These are phyloP conservation scores for Zonotrichia leucophrys DNA, from an alignment of 2,113 vertebrate species.

Conservation along the genomic window DNA sequence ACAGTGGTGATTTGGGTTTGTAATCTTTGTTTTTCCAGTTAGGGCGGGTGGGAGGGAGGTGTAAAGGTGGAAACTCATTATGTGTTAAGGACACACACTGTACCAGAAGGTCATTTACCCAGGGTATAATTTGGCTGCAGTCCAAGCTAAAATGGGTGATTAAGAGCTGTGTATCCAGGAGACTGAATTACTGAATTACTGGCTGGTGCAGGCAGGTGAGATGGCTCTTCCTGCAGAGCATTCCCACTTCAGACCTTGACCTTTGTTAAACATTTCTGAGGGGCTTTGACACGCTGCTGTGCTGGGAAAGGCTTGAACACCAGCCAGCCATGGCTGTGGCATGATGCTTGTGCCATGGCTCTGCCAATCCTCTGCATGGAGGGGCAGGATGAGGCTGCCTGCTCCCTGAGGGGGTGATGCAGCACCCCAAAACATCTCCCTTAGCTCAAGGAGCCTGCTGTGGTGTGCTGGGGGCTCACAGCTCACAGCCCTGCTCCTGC, in stretches of 20 bases:
- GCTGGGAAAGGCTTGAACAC: not conserved
- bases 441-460: fast-evolving
- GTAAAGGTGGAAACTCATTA: not conserved
- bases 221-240: not conserved
- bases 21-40: slow-evolving; percentile 13
- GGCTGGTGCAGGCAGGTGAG: not conserved
- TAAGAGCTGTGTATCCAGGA: not conserved
- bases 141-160: not conserved
- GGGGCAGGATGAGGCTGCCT: not conserved
- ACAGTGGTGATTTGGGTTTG: not conserved
- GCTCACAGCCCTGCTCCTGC: not conserved
- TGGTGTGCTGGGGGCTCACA: not conserved
- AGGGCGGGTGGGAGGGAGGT: not conserved
- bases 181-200: not conserved
- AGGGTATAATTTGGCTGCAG: not conserved
- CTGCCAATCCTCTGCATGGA: not conserved
- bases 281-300: not conserved
- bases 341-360: not conserved
- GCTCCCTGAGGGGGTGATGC: not conserved
- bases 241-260: not conserved
- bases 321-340: fast-evolving
- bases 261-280: not conserved
- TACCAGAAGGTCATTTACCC: not conserved
- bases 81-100: not conserved
- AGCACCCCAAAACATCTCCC: not conserved